Conservation (phyloP, 2,113 vertebrate species). For the Hippotragus niger region DNA sequence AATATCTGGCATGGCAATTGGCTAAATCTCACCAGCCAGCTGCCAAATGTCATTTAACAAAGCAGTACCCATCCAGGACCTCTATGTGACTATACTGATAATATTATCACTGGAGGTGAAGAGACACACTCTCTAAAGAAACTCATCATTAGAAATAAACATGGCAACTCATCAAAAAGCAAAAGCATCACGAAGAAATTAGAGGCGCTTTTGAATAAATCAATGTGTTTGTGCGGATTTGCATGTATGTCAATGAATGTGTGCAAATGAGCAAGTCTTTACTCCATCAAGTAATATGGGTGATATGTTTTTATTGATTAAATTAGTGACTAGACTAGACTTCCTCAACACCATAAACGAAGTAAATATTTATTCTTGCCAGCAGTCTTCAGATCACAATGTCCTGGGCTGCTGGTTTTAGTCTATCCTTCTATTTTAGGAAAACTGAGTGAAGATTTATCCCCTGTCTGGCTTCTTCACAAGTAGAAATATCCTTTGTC, state of each 20-base stretch:
- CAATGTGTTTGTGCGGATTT: background rate
- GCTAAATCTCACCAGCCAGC: constrained; percentile 47
- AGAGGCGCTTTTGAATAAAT: constrained; percentile 11
- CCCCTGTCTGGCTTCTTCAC: background rate
- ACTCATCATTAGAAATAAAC: constrained; percentile 69
- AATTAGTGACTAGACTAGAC: background rate
- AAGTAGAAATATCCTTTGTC: background rate
- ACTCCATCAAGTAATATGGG: background rate
- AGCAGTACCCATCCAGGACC: constrained; percentile 67
- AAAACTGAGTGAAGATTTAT: constrained; percentile 3
- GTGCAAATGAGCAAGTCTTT: background rate
- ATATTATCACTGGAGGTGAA: constrained; percentile 70
- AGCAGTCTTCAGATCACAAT: background rate
- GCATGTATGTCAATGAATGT: background rate
- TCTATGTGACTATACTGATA: constrained; percentile 73
- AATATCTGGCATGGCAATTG: constrained; percentile 73
- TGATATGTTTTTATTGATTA: background rate
- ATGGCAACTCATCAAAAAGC: constrained; percentile 67
- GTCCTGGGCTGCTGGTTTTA: background rate
- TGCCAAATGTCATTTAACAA: constrained; percentile 75
- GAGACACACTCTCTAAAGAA: constrained; percentile 68
- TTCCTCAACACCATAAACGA: background rate
- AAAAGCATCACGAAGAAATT: constrained; percentile 14
- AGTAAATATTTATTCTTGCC: background rate
- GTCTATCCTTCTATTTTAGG: background rate